phyloP scores from a whole-genome alignment of 2,888 invertebrate genomes.

The Cepaea hortensis region DNA sequence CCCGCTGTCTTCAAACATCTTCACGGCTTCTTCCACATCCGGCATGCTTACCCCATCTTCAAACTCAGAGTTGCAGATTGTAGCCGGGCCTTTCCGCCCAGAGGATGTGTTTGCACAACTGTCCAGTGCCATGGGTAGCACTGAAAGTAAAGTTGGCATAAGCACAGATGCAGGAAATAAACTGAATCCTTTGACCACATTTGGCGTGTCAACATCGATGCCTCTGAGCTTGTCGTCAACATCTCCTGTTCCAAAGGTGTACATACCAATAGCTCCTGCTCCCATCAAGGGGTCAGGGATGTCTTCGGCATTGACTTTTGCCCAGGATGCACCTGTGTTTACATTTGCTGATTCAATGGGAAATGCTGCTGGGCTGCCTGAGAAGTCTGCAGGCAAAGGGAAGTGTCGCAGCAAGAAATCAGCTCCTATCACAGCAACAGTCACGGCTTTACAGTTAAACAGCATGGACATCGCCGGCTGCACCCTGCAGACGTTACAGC shows the following conservation, averaged over 20 bases:
- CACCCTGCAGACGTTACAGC: not conserved
- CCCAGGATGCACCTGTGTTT: slow-evolving; percentile 15
- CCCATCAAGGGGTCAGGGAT: slow-evolving; percentile 28
- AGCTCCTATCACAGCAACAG: slow-evolving; percentile 8
- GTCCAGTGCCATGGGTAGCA: not conserved
- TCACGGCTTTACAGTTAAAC: slow-evolving; percentile 7
- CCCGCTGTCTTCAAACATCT: slow-evolving; percentile 19
- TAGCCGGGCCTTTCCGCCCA: slow-evolving; percentile 32
- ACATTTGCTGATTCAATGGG: slow-evolving; percentile 30
- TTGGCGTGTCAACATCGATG: not conserved
- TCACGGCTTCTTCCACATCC: slow-evolving; percentile 26
- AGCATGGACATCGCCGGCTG: not conserved
- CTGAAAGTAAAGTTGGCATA: not conserved
- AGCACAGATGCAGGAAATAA: slow-evolving; percentile 35
- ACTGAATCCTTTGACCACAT: slow-evolving; percentile 8
- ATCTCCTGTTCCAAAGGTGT: slow-evolving; percentile 18
- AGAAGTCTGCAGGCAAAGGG: slow-evolving; percentile 29
- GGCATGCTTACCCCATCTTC: slow-evolving; percentile 11
- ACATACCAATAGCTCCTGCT: slow-evolving; percentile 48
- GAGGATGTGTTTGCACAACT: slow-evolving; percentile 45
- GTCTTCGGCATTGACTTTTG: slow-evolving; percentile 26
- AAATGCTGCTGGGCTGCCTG: slow-evolving; percentile 11
- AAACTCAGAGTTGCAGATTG: slow-evolving; percentile 32
- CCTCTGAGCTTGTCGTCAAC: not conserved
- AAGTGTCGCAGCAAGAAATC: slow-evolving; percentile 37